phyloP scores from a whole-genome alignment of 2,797 vertebrate genomes.

The Benthosema pterotum region DNA sequence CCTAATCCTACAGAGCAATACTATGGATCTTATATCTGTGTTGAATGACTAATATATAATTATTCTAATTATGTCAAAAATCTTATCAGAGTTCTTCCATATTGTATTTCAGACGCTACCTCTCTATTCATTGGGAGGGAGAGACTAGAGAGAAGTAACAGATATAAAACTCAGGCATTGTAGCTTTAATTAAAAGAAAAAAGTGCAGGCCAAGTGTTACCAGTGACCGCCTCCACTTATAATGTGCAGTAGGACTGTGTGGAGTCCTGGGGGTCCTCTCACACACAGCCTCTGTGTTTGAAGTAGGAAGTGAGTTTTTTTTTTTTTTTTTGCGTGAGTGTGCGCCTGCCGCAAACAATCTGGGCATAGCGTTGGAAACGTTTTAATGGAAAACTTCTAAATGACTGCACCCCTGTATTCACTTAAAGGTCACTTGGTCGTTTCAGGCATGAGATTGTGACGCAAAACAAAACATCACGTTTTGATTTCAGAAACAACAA shows the following conservation, averaged over 20 bases:
- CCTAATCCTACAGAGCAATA: no score
- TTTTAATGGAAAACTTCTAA: slow-evolving; percentile 6
- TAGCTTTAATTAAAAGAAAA: slow-evolving; percentile 57
- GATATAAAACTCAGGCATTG: no score
- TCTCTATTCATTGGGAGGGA: no score
- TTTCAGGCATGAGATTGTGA: slow-evolving; percentile 29
- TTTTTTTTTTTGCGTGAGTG: no score
- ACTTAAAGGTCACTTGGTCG: slow-evolving; percentile 31
- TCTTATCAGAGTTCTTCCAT: no score
- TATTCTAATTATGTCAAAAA: no score
- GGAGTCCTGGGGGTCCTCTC: slow-evolving; percentile 44
- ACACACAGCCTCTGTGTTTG: slow-evolving; percentile 30
- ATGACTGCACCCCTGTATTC: slow-evolving; percentile 32
- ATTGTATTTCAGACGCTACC: no score
- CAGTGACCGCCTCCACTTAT: slow-evolving; percentile 43
- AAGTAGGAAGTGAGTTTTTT: slow-evolving; percentile 38
- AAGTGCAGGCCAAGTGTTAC: slow-evolving; percentile 52
- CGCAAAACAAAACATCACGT: slow-evolving; percentile 25
- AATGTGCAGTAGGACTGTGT: slow-evolving; percentile 28
- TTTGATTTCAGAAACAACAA: slow-evolving; percentile 39
- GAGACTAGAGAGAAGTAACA: no score
- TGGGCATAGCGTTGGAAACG: slow-evolving; percentile 38
- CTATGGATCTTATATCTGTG: no score
- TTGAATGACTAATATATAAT: no score
- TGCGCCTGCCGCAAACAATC: slow-evolving; percentile 42